Percentiles rank a stretch among this genome's conserved stretches.
These are phyloP conservation scores for Leptoteleia sp. DNA, from an alignment of 1,140 invertebrate species.

Conservation along the genomic window DNA sequence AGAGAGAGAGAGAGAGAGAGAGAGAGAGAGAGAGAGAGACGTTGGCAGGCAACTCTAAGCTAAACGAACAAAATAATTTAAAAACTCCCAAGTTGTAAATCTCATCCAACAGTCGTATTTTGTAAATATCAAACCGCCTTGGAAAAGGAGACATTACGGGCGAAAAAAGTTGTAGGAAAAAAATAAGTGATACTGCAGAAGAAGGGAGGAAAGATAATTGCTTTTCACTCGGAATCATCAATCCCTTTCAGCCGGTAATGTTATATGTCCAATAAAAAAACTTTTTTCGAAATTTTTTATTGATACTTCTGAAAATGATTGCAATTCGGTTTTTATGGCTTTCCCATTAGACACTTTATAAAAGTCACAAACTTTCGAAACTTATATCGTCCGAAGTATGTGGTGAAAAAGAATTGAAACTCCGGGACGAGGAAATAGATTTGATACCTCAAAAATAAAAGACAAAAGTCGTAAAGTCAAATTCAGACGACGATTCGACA, in stretches of 20 bases:
- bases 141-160: conserved; percentile 5
- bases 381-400: conserved; percentile 33
- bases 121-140: conserved; percentile 21
- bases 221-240: conserved; percentile 21
- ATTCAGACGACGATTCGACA: conserved; percentile 9
- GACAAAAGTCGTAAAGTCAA: conserved; percentile 13
- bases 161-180: background rate
- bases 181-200: background rate
- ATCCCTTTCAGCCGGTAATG: conserved; percentile 15
- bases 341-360: conserved; percentile 54
- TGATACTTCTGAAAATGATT: conserved; percentile 42
- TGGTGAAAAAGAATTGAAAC: conserved; percentile 46
- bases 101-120: conserved; percentile 24
- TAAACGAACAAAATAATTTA: conserved; percentile 47
- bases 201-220: conserved; percentile 12
- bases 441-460: conserved; percentile 17
- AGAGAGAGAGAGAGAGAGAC: too few species aligned
- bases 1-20: too few species aligned
- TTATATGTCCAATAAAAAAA: conserved; percentile 32
- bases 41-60: conserved; percentile 21
- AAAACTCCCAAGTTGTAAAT: conserved; percentile 39
- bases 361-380: conserved; percentile 50
- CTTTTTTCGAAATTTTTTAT: conserved; percentile 38
- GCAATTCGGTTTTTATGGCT: conserved; percentile 44
- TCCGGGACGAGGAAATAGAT: conserved; percentile 19